Conservation (phyloP, 1,140 invertebrate genomes). For the Acromyrmex echinatior region DNA sequence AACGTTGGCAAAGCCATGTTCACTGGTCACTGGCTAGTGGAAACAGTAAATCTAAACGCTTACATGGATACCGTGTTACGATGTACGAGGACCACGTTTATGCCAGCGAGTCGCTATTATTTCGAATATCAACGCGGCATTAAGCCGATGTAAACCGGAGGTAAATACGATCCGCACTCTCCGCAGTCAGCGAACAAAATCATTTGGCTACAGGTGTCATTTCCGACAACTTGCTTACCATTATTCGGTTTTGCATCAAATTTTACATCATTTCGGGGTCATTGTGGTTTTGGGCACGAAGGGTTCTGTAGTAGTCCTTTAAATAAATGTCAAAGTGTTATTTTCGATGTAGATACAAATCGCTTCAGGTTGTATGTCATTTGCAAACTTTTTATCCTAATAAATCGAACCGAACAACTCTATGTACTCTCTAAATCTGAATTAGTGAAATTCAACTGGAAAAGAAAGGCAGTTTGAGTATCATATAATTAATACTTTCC, state of each 20-base stretch:
- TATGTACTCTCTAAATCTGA: too few relatives aligned
- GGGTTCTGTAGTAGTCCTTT: too few relatives aligned
- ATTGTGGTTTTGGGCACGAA: conserved; percentile 4
- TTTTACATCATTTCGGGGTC: conserved; percentile 32
- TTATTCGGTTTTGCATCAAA: conserved; percentile 26
- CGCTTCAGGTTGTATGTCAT: too few relatives aligned
- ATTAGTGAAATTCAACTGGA: too few relatives aligned
- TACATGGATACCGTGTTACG: conserved; percentile 42
- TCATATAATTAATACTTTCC: too few relatives aligned
- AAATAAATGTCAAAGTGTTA: conserved; percentile 6
- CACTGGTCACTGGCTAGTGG: conserved; percentile 21
- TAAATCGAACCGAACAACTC: background rate
- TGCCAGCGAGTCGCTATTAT: conserved; percentile 62
- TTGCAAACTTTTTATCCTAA: background rate
- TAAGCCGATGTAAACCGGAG: conserved; percentile 68
- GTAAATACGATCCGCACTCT: conserved; percentile 38
- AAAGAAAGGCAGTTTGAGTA: too few relatives aligned
- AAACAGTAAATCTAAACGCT: conserved; percentile 67
- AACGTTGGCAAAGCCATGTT: conserved; percentile 40
- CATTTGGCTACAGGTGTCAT: conserved; percentile 61
- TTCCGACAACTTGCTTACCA: conserved; percentile 28
- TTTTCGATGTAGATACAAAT: background rate
- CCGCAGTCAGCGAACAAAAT: conserved; percentile 49
- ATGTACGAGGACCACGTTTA: conserved; percentile 29
- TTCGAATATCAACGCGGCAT: conserved; percentile 74